Conservation (phyloP, 1,140 invertebrate genomes). For the Mizuhopecten yessoensis region DNA sequence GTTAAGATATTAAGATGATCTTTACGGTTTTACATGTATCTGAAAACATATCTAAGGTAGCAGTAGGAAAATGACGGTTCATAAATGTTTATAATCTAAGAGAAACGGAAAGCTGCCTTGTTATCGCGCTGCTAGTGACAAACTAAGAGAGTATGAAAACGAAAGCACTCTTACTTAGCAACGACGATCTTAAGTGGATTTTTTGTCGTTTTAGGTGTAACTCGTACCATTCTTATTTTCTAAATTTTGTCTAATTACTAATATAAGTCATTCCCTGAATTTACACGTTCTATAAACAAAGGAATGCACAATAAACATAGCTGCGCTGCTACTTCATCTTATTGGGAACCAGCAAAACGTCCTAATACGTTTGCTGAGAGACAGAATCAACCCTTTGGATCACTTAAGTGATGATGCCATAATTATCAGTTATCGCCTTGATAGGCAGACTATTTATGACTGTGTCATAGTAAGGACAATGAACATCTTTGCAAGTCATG, state of each 20-base stretch:
- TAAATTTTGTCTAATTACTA: not conserved
- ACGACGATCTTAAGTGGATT: not conserved
- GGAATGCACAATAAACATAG: not conserved
- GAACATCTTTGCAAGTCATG: too few relatives aligned
- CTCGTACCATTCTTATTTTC: not conserved
- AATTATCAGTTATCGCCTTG: constrained; percentile 22
- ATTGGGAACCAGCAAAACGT: not conserved
- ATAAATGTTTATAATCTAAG: too few relatives aligned
- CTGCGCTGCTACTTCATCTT: not conserved
- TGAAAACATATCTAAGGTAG: not conserved
- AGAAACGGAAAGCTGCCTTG: too few relatives aligned
- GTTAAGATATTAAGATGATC: too few relatives aligned
- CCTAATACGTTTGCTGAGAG: not conserved
- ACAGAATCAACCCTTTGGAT: constrained; percentile 44
- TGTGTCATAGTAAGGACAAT: too few relatives aligned
- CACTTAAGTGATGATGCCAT: not conserved
- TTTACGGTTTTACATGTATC: not conserved
- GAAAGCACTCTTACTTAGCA: constrained; percentile 5
- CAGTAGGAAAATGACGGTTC: not conserved
- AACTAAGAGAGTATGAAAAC: not conserved
- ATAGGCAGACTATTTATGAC: constrained; percentile 42
- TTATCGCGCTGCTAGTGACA: too few relatives aligned
- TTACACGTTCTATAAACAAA: not conserved
- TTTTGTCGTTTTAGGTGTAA: not conserved
- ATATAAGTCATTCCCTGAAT: not conserved